Evolutionary conservation across 2,888 invertebrate genomes (phyloP).

Genomic region (Steromphala cineraria): DNA sequence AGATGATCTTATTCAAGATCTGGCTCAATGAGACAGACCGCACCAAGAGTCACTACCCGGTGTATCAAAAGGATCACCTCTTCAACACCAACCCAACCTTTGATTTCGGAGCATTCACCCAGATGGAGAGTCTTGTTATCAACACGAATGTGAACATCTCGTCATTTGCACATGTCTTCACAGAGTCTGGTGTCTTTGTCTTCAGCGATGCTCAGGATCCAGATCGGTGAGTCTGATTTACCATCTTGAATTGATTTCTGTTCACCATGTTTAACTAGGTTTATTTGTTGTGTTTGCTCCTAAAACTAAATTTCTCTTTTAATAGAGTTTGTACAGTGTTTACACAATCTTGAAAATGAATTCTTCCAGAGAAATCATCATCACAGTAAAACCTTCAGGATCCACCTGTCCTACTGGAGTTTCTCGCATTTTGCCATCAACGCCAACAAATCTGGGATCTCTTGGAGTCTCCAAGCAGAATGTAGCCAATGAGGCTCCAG

Average conservation of each 20-base stretch:
- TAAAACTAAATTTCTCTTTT: no score
- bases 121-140: slow-evolving; percentile 63
- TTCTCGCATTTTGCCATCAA: slow-evolving; percentile 60
- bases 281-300: no score
- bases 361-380: slow-evolving; percentile 60
- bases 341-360: neutral
- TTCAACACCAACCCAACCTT: slow-evolving; percentile 71
- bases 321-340: no score
- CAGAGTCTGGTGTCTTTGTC: slow-evolving; percentile 70
- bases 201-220: slow-evolving; percentile 67
- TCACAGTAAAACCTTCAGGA: slow-evolving; percentile 66
- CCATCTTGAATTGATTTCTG: no score
- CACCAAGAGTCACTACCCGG: slow-evolving; percentile 67
- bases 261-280: no score
- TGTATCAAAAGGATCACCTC: slow-evolving; percentile 69
- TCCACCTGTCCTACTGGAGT: slow-evolving; percentile 57
- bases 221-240: slow-evolving; percentile 50
- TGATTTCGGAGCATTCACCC: slow-evolving; percentile 71
- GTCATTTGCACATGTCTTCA: slow-evolving; percentile 69
- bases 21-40: slow-evolving; percentile 63
- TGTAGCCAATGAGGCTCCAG: slow-evolving; percentile 66
- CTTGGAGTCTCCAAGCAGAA: slow-evolving; percentile 60
- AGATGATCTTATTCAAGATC: slow-evolving; percentile 70
- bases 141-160: slow-evolving; percentile 69
- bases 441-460: slow-evolving; percentile 58